Evolutionary conservation across 2,888 invertebrate species (phyloP).

Genomic region (Hartigia nigra): DNA sequence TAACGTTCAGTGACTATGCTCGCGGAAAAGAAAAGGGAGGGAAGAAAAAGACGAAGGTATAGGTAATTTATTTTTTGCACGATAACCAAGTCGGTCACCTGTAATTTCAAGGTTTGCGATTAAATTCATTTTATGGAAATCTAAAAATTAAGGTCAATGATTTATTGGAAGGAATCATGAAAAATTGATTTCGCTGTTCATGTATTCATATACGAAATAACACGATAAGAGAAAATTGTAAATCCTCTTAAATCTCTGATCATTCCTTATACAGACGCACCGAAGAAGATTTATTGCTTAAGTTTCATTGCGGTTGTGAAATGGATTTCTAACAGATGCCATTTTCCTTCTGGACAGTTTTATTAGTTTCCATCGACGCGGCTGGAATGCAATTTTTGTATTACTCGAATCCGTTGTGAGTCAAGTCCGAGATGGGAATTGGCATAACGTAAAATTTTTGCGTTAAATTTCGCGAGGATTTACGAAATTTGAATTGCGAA

Average conservation of each 20-base stretch:
- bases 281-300: conserved; percentile 19
- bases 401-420: not conserved
- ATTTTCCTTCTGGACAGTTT: conserved; percentile 37
- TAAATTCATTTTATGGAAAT: not conserved
- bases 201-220: not conserved
- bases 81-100: not conserved
- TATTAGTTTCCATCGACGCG: not conserved
- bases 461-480: not conserved
- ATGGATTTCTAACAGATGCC: conserved; percentile 25
- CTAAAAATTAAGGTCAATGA: too few species aligned
- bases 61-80: not conserved
- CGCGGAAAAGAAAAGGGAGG: not conserved
- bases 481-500: not conserved
- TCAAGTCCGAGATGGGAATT: not conserved
- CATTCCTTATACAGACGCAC: not conserved
- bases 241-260: too few species aligned
- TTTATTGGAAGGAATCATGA: too few species aligned
- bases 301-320: conserved; percentile 12
- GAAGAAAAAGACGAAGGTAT: not conserved
- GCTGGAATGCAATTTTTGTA: not conserved
- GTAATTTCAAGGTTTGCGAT: not conserved
- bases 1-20: not conserved
- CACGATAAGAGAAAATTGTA: too few species aligned
- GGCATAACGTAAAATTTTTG: not conserved
- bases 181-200: not conserved